Evolutionary conservation across 2,113 vertebrate genomes (phyloP), one percentile per base, ranked within the genome.

Genomic region (Nettapus auritus): DNA sequence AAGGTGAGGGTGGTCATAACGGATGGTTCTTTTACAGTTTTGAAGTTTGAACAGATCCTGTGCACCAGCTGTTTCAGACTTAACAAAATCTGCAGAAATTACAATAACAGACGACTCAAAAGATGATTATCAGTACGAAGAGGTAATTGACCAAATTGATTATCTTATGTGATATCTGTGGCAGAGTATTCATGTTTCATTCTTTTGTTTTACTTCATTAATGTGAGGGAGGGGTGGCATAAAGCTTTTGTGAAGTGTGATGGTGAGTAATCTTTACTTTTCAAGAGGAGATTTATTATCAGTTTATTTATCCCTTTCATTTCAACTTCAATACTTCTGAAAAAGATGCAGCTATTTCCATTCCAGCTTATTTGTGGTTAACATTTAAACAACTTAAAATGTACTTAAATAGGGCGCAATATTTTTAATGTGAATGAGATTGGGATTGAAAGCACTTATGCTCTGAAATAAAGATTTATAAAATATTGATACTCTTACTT

Each of bases 91-190:
- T 94, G 53, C 94, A 98, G 98, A 94, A 5, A 33, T 98, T 44
- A 93, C 96, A 17, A 29, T 98, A 94, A 96, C 95, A 29, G 97
- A 97, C 22, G 93, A 98, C 46, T 97, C 94, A 16, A 97, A 98
- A 42, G 98, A 98, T 84, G 98, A 98, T 50, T 98, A 97, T 90
- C 97, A 98, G 48, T 98, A 98, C 80, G 98, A 98, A 90, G 98
- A 99, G 96, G 98, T 98, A 98, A 97, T 90, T 83, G 82, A 81
- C 20, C 69, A 15, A 90, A 83, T 53, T 40, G 3, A 18, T 82
- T 23, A 63, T 91, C 12, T 86, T 90, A 13, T 10, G 26, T 48
- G 40, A 28, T 93, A 23, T 44, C 62, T 88, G 36, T 53, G 48
- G 25, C 71, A 22, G 18, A 62, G 5, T 62, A 7, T 82, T 94